Evolutionary conservation across 2,888 invertebrate species (phyloP), one percentile per base, ranked within the genome.

Genomic region (Melieria crassipennis): DNA sequence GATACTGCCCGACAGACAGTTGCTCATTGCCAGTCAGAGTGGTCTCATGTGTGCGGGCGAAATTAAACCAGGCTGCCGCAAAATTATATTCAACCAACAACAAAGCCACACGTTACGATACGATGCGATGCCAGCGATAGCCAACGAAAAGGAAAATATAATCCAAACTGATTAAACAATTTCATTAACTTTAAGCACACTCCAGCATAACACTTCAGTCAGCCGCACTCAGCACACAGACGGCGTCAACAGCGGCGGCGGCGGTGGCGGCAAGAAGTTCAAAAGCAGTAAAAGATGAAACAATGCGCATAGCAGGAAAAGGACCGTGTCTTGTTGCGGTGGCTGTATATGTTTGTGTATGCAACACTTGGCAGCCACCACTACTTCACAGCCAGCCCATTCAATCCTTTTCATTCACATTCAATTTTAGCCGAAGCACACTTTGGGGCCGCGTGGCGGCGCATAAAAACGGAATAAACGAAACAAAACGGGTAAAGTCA

Each of bases 131-230:
- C 30, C 30, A 30, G 30, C 30, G 30, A 30, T 13, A 45, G 45
- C 45, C 55, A 55, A 55, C 13, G 7, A 46, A 52, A 45, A 50
- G 61, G 68, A 52, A 60, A 60, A 67, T 48, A 47, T 65, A 70
- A 66, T 66, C 70, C 55, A 62, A 65, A 66, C 58, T 66, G 70
- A 66, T 66, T 61, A 65, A 70, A 65, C 45, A 67, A 67, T 67
- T 71, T 63, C 58, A 71, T 71, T 71, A 71, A 50, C 63, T 67
- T 56, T 5, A 47, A 58, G 55, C 30, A 63, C 48, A 55, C 67
- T 71, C 52, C 7, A 61, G 13, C 13, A 43, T 42, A 60, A 42
- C 9, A 58, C 58, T 58, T 58, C 42, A 52, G 13, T 13, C 52
- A 30, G 30, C 2, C 13, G 7, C 11, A 52, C 9, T n/a, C 52